These are phyloP conservation scores for Didymodactylos carnosus DNA, from an alignment of 2,888 invertebrate species.

Conservation along the genomic window DNA sequence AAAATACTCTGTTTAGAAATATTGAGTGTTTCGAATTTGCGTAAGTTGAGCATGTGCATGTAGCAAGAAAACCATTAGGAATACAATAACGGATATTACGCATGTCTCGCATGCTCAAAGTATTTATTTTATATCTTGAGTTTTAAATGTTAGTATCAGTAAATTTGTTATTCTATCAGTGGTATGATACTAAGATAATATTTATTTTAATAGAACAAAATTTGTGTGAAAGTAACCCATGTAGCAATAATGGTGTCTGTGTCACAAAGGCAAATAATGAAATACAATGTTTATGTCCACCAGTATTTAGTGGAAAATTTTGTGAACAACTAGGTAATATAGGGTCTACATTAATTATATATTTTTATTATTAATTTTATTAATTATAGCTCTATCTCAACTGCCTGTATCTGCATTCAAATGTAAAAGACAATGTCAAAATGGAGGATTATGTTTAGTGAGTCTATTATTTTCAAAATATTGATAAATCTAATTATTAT, in stretches of 20 bases:
- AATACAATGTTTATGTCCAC: background rate
- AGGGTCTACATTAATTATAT: background rate
- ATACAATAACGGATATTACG: too few species aligned
- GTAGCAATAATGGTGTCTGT: constrained; percentile 1
- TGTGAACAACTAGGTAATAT: background rate
- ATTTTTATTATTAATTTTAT: too few species aligned
- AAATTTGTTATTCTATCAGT: background rate
- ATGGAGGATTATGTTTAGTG: background rate
- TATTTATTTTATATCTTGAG: too few species aligned
- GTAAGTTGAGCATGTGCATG: background rate
- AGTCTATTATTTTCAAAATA: background rate
- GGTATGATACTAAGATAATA: too few species aligned
- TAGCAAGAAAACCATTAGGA: background rate
- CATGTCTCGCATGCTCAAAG: too few species aligned
- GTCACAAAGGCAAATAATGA: background rate
- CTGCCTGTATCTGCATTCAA: background rate
- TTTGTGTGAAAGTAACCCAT: constrained; percentile 6
- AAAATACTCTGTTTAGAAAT: too few species aligned
- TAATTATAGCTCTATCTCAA: background rate
- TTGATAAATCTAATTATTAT: too few species aligned
- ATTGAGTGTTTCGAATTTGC: background rate
- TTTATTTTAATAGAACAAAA: background rate
- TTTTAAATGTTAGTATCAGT: too few species aligned
- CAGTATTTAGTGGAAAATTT: background rate
- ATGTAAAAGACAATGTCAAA: background rate